A percentile compares a stretch with the other conserved stretches of the same genome.
phyloP scores from a whole-genome alignment of 2,113 vertebrate species.

The Arvicanthis niloticus region DNA sequence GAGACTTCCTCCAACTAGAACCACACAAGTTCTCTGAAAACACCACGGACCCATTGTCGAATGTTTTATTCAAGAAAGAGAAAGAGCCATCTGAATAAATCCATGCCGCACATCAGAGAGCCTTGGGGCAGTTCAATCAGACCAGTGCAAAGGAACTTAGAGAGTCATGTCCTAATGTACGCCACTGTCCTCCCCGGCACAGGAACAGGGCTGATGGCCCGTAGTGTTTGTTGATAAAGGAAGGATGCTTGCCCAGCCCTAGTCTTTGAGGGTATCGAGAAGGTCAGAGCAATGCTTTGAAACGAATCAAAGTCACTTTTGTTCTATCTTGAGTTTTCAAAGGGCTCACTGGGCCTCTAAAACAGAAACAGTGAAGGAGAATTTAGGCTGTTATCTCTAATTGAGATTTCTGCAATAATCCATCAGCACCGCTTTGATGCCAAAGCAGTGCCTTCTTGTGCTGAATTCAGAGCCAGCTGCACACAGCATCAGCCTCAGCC shows the following conservation, averaged over 20 bases:
- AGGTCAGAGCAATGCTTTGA: constrained; percentile 43
- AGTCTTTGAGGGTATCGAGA: background rate
- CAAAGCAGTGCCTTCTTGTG: background rate
- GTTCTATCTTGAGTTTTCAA: background rate
- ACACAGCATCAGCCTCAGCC: background rate
- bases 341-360: background rate
- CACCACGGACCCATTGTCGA: background rate
- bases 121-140: background rate
- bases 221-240: background rate
- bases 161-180: background rate
- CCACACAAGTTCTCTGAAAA: constrained; percentile 19
- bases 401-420: constrained; percentile 26
- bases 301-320: constrained; percentile 54
- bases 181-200: background rate
- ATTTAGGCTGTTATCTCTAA: constrained; percentile 22
- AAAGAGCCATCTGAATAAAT: constrained; percentile 5
- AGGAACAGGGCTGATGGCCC: background rate
- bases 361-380: constrained; percentile 47
- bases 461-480: constrained; percentile 45
- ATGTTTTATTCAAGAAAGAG: constrained; percentile 7
- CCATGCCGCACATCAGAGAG: background rate
- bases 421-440: background rate
- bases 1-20: constrained; percentile 56
- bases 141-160: background rate
- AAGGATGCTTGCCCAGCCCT: background rate